Percentiles rank a stretch among this genome's conserved stretches.
These are phyloP conservation scores for Pseudomyrmex concolor DNA, from an alignment of 1,140 invertebrate genomes.

Conservation along the genomic window DNA sequence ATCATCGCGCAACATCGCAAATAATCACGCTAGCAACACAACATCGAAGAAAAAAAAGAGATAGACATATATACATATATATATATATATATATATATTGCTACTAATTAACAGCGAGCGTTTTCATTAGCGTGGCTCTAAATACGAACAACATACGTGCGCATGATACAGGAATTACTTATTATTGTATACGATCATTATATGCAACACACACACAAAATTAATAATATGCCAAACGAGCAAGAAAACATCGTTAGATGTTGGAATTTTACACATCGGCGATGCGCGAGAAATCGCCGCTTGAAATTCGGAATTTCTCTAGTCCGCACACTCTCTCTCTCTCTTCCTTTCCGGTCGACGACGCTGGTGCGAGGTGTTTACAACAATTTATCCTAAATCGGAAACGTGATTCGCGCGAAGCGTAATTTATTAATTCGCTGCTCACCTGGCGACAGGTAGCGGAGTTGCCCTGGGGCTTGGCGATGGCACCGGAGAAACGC, in stretches of 20 bases:
- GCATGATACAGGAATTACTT: not conserved
- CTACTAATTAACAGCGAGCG: constrained; percentile 42
- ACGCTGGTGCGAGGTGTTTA: not conserved
- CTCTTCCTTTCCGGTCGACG: not conserved
- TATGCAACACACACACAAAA: constrained; percentile 21
- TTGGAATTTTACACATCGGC: no score
- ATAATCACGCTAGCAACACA: constrained; percentile 27
- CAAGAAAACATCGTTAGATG: no score
- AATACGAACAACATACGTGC: constrained; percentile 25
- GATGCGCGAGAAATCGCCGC: no score
- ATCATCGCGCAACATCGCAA: constrained; percentile 1
- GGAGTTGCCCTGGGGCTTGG: constrained; percentile 92
- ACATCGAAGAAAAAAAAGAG: constrained; percentile 19
- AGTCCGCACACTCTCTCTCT: not conserved
- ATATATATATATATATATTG: not conserved
- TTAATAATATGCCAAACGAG: constrained; percentile 15
- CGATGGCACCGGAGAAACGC: constrained; percentile 92
- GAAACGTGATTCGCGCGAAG: constrained; percentile 11
- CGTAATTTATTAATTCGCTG: not conserved
- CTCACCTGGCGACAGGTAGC: constrained; percentile 84
- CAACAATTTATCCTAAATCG: constrained; percentile 21
- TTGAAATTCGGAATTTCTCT: not conserved
- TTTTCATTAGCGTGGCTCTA: constrained; percentile 14
- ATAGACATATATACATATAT: no score
- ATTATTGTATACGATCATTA: not conserved